These are phyloP conservation scores for Chymomyza amoena DNA, from an alignment of 2,888 invertebrate genomes.

Conservation along the genomic window DNA sequence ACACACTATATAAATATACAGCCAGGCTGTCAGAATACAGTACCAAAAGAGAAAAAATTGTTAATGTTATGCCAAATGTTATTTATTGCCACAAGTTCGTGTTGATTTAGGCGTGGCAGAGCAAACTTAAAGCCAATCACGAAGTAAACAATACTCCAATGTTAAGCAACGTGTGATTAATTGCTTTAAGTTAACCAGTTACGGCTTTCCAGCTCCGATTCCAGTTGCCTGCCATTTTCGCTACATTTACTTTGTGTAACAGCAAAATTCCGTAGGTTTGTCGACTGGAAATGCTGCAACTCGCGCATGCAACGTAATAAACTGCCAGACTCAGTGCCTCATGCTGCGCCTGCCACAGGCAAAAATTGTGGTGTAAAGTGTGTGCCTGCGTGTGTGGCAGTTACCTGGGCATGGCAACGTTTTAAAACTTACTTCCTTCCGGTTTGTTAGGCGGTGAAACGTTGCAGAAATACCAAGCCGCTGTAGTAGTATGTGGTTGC, in stretches of 20 bases:
- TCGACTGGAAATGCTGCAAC: conserved; percentile 60
- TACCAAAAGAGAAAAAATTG: neutral
- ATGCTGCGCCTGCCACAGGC: neutral
- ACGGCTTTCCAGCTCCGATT: too few relatives aligned
- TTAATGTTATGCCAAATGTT: conserved; percentile 1
- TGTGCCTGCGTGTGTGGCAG: conserved; percentile 13
- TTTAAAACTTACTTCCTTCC: conserved; percentile 72
- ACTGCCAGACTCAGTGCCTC: conserved; percentile 29
- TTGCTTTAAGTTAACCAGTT: conserved; percentile 3
- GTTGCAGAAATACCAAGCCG: conserved; percentile 47
- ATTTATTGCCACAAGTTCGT: neutral
- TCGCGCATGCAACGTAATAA: conserved; percentile 65
- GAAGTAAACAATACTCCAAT: neutral
- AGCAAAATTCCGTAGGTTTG: conserved; percentile 44
- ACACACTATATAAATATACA: conserved; percentile 7
- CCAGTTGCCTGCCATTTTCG: conserved; percentile 38
- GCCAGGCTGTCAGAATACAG: neutral
- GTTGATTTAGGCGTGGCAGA: neutral
- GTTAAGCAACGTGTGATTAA: conserved; percentile 4
- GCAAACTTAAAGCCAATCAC: conserved; percentile 4
- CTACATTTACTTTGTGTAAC: conserved; percentile 26
- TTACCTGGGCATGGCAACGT: conserved; percentile 35
- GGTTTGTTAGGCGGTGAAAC: conserved; percentile 64
- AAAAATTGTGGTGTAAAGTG: conserved; percentile 11
- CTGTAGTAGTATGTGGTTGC: neutral